phyloP scores from a whole-genome alignment of 2,888 invertebrate species.

The Cheilosia variabilis region DNA sequence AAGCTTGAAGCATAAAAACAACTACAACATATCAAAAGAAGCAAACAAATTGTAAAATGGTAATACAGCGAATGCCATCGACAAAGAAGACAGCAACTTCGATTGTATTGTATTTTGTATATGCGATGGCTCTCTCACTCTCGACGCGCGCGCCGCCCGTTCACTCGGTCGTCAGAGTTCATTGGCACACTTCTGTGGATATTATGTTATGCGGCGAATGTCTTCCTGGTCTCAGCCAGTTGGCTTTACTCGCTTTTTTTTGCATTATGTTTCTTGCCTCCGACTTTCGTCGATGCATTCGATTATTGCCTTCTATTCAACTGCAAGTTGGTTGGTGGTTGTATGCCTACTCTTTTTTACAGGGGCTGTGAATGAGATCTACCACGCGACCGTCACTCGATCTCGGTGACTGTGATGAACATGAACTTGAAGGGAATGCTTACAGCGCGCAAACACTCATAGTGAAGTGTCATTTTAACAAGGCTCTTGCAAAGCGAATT shows the following conservation, averaged over 20 bases:
- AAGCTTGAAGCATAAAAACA: slow-evolving; percentile 21
- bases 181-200: slow-evolving; percentile 79
- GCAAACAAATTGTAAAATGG: slow-evolving; percentile 28
- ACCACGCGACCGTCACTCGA: slow-evolving; percentile 31
- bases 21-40: slow-evolving; percentile 6
- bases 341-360: slow-evolving; percentile 1
- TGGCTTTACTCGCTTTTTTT: slow-evolving; percentile 38
- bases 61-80: slow-evolving; percentile 54
- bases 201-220: slow-evolving; percentile 74
- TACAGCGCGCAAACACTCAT: slow-evolving; percentile 21
- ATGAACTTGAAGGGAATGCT: slow-evolving; percentile 63
- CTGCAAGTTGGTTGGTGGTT: slow-evolving; percentile 18
- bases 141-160: slow-evolving; percentile 71
- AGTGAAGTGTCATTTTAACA: neutral
- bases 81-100: slow-evolving; percentile 65
- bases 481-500: slow-evolving; percentile 7
- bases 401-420: slow-evolving; percentile 25
- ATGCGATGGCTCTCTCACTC: slow-evolving; percentile 52
- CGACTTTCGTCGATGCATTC: slow-evolving; percentile 74
- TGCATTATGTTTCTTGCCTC: slow-evolving; percentile 34
- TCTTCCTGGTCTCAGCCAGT: slow-evolving; percentile 74
- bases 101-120: slow-evolving; percentile 39
- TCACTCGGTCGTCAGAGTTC: slow-evolving; percentile 80
- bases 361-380: slow-evolving; percentile 7
- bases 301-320: slow-evolving; percentile 58